A percentile compares a stretch with the other conserved stretches of the same genome.
Conservation (phyloP, 2,113 vertebrate genomes). For the Ammodytes dubius region DNA sequence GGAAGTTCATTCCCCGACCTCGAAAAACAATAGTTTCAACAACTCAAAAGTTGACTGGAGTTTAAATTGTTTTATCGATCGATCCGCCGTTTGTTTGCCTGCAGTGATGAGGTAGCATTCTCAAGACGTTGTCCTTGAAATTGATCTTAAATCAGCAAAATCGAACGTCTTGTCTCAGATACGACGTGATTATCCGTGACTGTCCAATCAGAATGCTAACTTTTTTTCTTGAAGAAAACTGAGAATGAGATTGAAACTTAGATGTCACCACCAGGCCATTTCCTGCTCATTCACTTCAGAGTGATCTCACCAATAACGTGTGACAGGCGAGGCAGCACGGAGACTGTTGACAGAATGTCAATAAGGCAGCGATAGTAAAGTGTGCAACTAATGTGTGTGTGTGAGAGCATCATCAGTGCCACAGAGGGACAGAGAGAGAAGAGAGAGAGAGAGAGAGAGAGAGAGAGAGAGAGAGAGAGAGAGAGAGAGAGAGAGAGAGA, state of each 20-base stretch:
- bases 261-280: neutral
- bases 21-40: neutral
- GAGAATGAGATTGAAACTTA: neutral
- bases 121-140: neutral
- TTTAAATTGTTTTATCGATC: neutral
- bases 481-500: neutral
- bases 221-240: neutral
- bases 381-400: slow-evolving; percentile 17
- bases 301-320: slow-evolving; percentile 33
- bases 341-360: slow-evolving; percentile 61
- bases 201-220: neutral
- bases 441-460: neutral
- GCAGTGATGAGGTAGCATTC: neutral
- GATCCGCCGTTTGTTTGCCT: neutral
- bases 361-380: slow-evolving; percentile 34
- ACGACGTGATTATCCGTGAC: neutral
- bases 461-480: neutral
- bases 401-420: neutral
- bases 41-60: neutral
- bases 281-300: slow-evolving; percentile 16
- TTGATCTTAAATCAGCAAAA: neutral
- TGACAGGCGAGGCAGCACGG: slow-evolving; percentile 30
- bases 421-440: neutral
- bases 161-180: neutral
- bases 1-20: neutral